Evolutionary conservation across 2,797 vertebrate genomes (phyloP).

Genomic region (Taenioides sp.): DNA sequence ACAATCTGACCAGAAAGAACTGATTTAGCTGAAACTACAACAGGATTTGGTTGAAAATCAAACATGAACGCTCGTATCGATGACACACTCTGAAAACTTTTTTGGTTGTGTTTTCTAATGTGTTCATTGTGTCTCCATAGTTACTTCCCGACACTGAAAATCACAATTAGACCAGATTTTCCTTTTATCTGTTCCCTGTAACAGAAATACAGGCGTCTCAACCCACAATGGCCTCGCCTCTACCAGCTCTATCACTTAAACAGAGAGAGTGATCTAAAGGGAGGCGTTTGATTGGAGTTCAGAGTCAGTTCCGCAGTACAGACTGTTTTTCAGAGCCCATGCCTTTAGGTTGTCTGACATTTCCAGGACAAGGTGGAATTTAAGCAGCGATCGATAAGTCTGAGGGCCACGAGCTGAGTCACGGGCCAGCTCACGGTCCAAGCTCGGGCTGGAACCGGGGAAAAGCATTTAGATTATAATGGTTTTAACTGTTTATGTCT

Average conservation of each 20-base stretch:
- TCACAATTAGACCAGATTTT: no score
- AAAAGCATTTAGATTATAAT: not conserved
- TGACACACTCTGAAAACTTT: no score
- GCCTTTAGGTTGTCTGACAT: conserved; percentile 11
- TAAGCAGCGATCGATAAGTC: conserved; percentile 4
- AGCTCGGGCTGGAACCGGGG: not conserved
- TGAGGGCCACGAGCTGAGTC: not conserved
- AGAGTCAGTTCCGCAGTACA: not conserved
- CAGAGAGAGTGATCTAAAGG: not conserved
- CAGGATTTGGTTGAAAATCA: no score
- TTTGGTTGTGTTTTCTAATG: no score
- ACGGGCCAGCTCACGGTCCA: no score
- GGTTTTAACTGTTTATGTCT: not conserved
- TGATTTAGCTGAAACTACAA: no score
- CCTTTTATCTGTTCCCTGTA: no score
- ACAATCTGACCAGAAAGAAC: no score
- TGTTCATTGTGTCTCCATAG: no score
- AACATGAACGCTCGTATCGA: no score
- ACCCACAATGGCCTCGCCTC: not conserved
- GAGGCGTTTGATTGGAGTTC: not conserved
- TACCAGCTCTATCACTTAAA: not conserved
- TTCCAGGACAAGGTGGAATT: conserved; percentile 9
- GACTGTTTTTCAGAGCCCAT: not conserved
- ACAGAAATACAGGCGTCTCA: not conserved
- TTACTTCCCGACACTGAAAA: no score